Base-by-base conservation (phyloP, 2,113 vertebrate species). In the Bagarius yarrelli region DNA sequence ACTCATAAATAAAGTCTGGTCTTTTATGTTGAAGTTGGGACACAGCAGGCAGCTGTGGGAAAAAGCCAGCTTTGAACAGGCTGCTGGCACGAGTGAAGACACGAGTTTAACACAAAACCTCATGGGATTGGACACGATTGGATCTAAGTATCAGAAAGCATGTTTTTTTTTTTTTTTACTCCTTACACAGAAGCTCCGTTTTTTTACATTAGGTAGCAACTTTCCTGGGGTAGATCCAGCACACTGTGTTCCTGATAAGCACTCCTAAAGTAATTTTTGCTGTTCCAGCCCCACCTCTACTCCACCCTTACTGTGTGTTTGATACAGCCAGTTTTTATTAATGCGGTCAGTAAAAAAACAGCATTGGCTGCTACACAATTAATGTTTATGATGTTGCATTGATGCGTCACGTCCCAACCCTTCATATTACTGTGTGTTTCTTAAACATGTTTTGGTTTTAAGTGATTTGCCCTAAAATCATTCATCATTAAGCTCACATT, bases 171-270 rank as follows among this genome's bases (percentile, higher is more conserved):
- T 47, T 8, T 8, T 8, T 11, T 47, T 11, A 70, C 12, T n/a
- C n/a, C n/a, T n/a, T n/a, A 50, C 6, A 70, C 66, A 71, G 16
- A 52, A 30, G 27, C 32, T 72, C 19, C 32, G 9, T 47, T 34
- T 72, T n/a, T 32, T 13, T 50, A 6, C n/a, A 14, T 5, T 34
- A 12, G 50, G 6, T 1, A 53, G 70, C 50, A 55, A 55, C 27
- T 53, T 73, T 50, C 70, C 47, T 19, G n/a, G 44, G 69, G 25
- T 52, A 47, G 69, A 52, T 2, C 69, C 69, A 12, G 25, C 25
- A 16, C 69, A 72, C 23, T 32, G 69, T 72, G 25, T 52, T 71
- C 69, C 44, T 52, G 52, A 52, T 71, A 50, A 71, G 25, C 69
- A 52, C 69, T 52, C 8, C 36, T 47, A 21, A 71, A 71, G 30